Conservation (phyloP, 2,888 invertebrate species). For the Aporophyla lueneburgensis region DNA sequence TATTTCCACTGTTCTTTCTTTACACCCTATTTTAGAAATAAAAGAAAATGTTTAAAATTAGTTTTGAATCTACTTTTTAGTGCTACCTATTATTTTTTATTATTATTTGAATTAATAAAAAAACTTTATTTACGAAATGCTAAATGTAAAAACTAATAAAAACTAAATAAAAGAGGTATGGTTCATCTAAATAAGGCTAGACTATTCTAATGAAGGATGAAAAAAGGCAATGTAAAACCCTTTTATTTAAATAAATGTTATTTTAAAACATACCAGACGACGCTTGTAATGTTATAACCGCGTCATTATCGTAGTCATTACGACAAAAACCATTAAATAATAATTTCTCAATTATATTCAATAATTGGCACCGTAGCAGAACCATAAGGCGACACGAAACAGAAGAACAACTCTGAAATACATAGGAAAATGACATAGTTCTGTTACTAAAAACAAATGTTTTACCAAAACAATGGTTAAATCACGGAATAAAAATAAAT, state of each 20-base stretch:
- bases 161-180: background rate
- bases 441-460: background rate
- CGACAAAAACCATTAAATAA: constrained; percentile 48
- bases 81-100: background rate
- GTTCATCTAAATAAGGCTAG: background rate
- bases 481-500: background rate
- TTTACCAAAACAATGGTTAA: too few species aligned
- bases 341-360: constrained; percentile 47
- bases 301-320: constrained; percentile 40
- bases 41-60: too few species aligned
- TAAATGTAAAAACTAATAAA: background rate
- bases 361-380: constrained; percentile 49
- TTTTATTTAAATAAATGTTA: background rate
- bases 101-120: background rate
- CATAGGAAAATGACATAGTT: too few species aligned
- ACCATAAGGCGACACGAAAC: background rate
- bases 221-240: background rate
- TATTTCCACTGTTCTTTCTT: background rate
- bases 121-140: background rate
- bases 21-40: background rate
- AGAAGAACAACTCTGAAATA: constrained; percentile 11
- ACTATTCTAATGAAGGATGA: too few species aligned
- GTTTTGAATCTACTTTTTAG: background rate
- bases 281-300: constrained; percentile 4
- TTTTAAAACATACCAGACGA: background rate